Conservation (phyloP, 1,140 invertebrate genomes). For the Zaprionus camerounensis region DNA sequence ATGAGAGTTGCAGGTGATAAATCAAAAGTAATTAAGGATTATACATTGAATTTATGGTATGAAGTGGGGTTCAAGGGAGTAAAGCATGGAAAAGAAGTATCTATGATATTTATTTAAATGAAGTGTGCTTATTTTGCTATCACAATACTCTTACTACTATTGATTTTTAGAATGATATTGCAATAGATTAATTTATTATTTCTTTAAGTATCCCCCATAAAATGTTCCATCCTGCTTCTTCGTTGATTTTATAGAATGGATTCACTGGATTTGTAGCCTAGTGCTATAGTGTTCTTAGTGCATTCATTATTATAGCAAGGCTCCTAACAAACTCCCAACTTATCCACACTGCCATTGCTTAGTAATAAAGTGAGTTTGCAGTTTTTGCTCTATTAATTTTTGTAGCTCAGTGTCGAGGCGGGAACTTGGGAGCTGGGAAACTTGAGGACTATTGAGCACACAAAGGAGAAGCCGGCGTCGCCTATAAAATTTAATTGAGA, state of each 20-base stretch:
- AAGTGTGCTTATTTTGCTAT: no score
- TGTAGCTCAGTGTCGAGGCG: conserved; percentile 51
- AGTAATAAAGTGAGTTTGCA: conserved; percentile 65
- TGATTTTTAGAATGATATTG: no score
- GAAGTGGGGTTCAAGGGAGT: background rate
- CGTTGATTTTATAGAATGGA: no score
- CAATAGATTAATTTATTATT: no score
- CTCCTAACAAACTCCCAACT: no score
- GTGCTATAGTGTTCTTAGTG: background rate
- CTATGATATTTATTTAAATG: no score
- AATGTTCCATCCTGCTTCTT: no score
- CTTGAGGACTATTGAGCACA: conserved; percentile 42
- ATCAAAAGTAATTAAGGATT: conserved; percentile 2
- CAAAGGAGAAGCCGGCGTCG: conserved; percentile 28
- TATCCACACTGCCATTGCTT: conserved; percentile 6
- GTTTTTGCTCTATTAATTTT: conserved; percentile 80
- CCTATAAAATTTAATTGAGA: conserved; percentile 77
- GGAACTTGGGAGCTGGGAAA: background rate
- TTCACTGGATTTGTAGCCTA: background rate
- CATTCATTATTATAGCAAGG: background rate
- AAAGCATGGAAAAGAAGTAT: no score
- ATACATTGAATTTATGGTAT: background rate
- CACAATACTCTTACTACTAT: no score
- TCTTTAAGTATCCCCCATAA: no score
- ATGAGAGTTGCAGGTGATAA: background rate